A percentile compares a stretch with the other conserved stretches of the same genome.
Evolutionary conservation across 2,113 vertebrate genomes (phyloP).

Genomic region (Castor canadensis): DNA sequence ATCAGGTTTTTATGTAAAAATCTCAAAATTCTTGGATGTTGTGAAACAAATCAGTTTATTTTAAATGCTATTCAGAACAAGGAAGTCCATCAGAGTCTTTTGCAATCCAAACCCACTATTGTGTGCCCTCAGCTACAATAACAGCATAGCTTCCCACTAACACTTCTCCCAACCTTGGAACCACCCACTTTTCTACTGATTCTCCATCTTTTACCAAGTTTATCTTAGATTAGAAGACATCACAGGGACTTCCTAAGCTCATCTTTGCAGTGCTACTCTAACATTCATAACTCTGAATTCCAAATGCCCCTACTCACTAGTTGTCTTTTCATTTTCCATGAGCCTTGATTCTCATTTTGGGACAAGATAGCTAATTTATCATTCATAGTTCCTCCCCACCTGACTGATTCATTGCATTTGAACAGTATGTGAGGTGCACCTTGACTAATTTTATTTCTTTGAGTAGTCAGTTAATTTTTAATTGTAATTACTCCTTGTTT

Average conservation of each 20-base stretch:
- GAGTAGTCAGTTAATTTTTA: background rate
- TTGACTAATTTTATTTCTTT: background rate
- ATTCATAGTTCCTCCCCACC: background rate
- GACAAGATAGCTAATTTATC: background rate
- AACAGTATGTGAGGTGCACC: background rate
- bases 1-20: background rate
- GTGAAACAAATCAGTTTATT: background rate
- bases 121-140: background rate
- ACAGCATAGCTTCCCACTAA: background rate
- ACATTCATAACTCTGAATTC: background rate
- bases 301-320: background rate
- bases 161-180: background rate
- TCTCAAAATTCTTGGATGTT: background rate
- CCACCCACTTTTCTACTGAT: background rate
- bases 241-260: background rate
- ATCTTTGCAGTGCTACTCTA: background rate
- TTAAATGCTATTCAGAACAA: background rate
- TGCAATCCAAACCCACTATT: background rate
- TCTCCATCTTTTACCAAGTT: background rate
- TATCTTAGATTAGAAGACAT: background rate
- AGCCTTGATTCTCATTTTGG: background rate
- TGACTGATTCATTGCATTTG: background rate
- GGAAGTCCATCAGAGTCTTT: background rate
- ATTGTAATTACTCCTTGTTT: background rate
- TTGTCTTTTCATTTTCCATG: background rate